Base-by-base conservation (phyloP, 2,113 vertebrate species). In the Dasyornis broadbenti region DNA sequence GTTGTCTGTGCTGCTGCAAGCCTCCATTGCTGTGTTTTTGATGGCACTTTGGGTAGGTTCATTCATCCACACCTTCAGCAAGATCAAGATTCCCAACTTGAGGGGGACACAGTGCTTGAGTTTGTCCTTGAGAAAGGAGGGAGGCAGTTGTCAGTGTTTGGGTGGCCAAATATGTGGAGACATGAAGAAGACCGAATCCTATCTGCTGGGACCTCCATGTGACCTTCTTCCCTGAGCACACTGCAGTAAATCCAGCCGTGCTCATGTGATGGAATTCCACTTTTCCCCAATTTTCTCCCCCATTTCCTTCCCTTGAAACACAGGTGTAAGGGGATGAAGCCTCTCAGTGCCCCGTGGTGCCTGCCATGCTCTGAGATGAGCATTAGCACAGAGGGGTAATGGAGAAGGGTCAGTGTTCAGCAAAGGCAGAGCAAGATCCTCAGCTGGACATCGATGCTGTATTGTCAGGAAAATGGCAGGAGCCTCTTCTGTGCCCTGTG, bases 341-440 rank as follows among this genome's bases (percentile, higher is more conserved):
- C 37, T 52, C 57, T 60, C 0, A 0, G 30, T 66, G 50, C 37
- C 66, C 40, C 0, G 0, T 30, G 13, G 49, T 82, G 11, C 33
- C 21, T 82, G 49, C 39, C 5, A 0, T 20, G 16, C 33, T 15
- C 65, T 15, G 11, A 35, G 44, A 22, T 33, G n/a, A 49, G 31
- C 18, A 4, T 40, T 20, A 13, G 27, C 49, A 9, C 27, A 68
- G 37, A 45, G 53, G 26, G 52, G 20, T 2, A 4, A 7, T 15
- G 19, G 33, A 47, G 52, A 31, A 44, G 37, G 26, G 15, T 63
- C 31, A 11, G 13, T 39, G 54, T 24, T 82, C 70, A 57, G 70
- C 49, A 64, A 72, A 64, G 53, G 56, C 78, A 83, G 30, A 42
- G 40, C 0, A 0, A 76, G 47, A 28, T 37, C 63, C 79, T 81